A percentile compares a stretch with the other conserved stretches of the same genome.
Evolutionary conservation across 2,888 invertebrate genomes (phyloP).

Genomic region (Eretmocerus hayati): DNA sequence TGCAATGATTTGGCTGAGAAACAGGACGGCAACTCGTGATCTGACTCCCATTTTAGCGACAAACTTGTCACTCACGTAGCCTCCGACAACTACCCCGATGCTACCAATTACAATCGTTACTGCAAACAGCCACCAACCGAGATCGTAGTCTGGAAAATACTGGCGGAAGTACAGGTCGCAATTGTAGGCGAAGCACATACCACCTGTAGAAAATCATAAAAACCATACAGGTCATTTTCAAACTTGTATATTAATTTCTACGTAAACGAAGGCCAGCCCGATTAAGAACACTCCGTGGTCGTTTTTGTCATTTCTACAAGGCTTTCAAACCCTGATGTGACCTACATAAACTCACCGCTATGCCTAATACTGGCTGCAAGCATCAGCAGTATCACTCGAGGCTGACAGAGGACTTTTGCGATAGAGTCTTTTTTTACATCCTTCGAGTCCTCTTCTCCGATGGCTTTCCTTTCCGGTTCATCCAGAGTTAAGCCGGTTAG

Average conservation of each 20-base stretch:
- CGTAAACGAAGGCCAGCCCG: too few relatives aligned
- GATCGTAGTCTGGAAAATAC: constrained; percentile 82
- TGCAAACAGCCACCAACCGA: constrained; percentile 84
- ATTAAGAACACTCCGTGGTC: too few relatives aligned
- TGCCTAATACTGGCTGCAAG: constrained; percentile 84
- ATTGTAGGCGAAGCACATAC: constrained; percentile 87
- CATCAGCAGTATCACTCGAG: constrained; percentile 71
- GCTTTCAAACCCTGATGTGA: too few relatives aligned
- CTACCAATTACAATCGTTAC: constrained; percentile 81
- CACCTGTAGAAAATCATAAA: constrained; percentile 53
- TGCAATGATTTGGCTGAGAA: constrained; percentile 74
- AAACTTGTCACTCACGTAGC: constrained; percentile 76
- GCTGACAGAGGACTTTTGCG: constrained; percentile 72
- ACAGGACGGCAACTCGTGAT: constrained; percentile 72
- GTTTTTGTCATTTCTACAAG: too few relatives aligned
- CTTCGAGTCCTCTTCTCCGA: constrained; percentile 57
- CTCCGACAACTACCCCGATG: constrained; percentile 68
- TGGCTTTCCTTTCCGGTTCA: constrained; percentile 70
- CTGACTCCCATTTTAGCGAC: constrained; percentile 80
- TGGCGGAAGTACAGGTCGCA: constrained; percentile 82
- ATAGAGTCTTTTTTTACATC: constrained; percentile 55
- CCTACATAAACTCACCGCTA: constrained; percentile 58
- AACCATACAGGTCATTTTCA: background rate
- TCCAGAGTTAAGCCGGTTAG: constrained; percentile 68
- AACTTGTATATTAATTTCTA: background rate